Base-by-base conservation (phyloP, 1,140 invertebrate genomes). In the Diorhabda carinulata region DNA sequence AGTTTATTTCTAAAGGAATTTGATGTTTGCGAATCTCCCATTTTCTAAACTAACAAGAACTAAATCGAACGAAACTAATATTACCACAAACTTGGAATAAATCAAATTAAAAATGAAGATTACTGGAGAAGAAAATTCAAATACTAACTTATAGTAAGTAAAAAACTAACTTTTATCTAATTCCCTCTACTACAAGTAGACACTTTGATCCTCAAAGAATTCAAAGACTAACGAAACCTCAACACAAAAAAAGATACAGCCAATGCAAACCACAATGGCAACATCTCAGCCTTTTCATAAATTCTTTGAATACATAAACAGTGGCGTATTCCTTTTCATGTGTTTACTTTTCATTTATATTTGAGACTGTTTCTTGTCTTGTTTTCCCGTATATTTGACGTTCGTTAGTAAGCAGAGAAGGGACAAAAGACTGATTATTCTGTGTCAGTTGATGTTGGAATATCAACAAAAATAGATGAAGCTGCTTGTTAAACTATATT, bases 281-380 rank as follows among this genome's bases (percentile, higher is more conserved):
- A 52, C 47, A 52, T 52, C 47, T 52, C 47, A 52, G 47, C 47
- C 47, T 52, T 52, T 52, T 52, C 47, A 52, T 52, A 52, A 52
- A 52, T 52, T 52, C 47, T 52, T 52, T 52, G 47, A 52, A 52
- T 52, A 52, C 47, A 52, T 52, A 52, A 52, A 52, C 47, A 52
- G 47, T 52, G 3, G 6, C 47, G 47, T 52, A 52, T 52, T 52
- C 47, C 47, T 52, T 52, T n/a, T 25, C n/a, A 52, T 52, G 47
- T 52, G 47, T 52, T 52, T 52, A n/a, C n/a, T 52, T 52, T 52
- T 52, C 47, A 52, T 52, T 52, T 52, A 52, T 52, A 52, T 52
- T n/a, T 52, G n/a, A 52, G 47, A n/a, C 47, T 8, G 47, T 52
- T 52, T 52, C 47, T 52, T 52, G 47, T 52, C 6, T 52, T 52